phyloP scores from a whole-genome alignment of 2,797 vertebrate species.

The Periparus ater region DNA sequence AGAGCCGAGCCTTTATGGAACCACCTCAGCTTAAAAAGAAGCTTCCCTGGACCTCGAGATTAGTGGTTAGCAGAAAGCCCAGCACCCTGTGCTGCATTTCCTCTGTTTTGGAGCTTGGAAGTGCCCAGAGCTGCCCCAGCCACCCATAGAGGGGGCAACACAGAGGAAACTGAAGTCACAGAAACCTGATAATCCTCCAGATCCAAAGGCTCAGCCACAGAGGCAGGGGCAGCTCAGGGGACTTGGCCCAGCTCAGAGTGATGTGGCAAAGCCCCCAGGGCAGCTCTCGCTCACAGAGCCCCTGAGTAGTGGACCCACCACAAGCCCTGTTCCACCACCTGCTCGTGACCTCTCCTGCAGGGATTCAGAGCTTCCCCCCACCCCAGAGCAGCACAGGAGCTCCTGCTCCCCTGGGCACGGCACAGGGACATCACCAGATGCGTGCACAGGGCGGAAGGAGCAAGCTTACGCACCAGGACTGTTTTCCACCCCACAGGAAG shows the following conservation, averaged over 20 bases:
- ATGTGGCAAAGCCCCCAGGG: accelerated
- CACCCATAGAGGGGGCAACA: accelerated
- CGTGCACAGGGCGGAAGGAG: background rate
- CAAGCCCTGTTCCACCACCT: accelerated
- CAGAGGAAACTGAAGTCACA: background rate
- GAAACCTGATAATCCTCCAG: background rate
- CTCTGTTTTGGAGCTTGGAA: background rate
- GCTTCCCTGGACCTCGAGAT: background rate
- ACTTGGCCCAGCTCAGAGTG: background rate
- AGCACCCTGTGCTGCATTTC: background rate
- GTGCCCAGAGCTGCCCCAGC: accelerated
- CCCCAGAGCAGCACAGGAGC: background rate
- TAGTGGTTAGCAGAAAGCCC: background rate
- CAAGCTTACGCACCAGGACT: background rate
- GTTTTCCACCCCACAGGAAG: constrained; percentile 18
- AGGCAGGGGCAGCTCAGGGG: background rate
- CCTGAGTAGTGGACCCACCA: accelerated
- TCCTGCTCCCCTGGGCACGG: accelerated
- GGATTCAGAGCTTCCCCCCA: background rate
- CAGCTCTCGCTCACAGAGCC: background rate
- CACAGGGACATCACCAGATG: too few relatives aligned
- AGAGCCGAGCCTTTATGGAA: background rate
- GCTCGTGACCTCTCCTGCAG: background rate
- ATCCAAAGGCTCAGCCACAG: accelerated
- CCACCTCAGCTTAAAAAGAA: background rate